Evolutionary conservation across 37 sponge, comb jelly and placozoan species (phyloP).

Genomic region (Ianthella basta): DNA sequence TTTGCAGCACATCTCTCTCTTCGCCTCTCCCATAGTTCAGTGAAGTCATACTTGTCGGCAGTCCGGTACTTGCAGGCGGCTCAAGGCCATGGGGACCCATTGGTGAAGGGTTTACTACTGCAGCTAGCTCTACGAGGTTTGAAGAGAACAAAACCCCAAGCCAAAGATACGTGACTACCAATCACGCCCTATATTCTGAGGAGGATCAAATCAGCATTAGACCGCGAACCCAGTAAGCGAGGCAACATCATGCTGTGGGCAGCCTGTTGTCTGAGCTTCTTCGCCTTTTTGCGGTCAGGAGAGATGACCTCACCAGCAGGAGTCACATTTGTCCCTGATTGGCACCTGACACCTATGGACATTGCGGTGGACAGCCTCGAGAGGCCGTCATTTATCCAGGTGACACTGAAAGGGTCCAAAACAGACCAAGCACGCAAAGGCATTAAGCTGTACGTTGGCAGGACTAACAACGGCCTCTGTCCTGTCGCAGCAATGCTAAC

Average conservation of each 20-base stretch:
- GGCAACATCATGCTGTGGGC: conserved; percentile 24
- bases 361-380: too few relatives aligned
- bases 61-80: neutral
- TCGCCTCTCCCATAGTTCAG: neutral
- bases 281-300: neutral
- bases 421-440: neutral
- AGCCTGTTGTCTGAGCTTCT: conserved; percentile 20
- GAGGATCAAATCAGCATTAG: neutral
- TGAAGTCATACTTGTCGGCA: conserved; percentile 5
- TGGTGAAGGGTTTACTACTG: neutral
- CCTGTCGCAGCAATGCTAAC: neutral
- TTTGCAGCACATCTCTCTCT: neutral
- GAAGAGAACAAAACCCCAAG: neutral
- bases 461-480: neutral
- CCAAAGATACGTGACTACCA: neutral
- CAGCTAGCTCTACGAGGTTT: neutral
- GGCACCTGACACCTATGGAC: too few relatives aligned
- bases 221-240: neutral
- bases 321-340: too few relatives aligned
- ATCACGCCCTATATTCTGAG: neutral
- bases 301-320: conserved; percentile 1
- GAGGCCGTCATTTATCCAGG: too few relatives aligned
- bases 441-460: neutral
- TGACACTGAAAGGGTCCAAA: neutral
- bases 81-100: conserved; percentile 1